Evolutionary conservation across 2,797 vertebrate genomes (phyloP).

Genomic region (Heliangelus exortis): DNA sequence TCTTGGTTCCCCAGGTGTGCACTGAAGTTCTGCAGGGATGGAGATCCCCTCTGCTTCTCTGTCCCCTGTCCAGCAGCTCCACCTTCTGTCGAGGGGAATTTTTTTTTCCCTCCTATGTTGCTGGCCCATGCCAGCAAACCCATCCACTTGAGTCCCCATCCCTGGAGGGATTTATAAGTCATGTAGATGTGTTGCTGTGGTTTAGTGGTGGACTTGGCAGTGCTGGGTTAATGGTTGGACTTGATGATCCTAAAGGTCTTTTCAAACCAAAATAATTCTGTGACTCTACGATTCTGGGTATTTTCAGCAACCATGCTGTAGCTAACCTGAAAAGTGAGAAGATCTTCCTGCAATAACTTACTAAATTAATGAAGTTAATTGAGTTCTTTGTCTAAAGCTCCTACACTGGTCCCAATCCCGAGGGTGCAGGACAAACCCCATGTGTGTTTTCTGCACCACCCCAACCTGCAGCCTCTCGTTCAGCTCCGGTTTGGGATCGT

Average conservation of each 20-base stretch:
- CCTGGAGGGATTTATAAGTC: too few species aligned
- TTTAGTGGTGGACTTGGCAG: too few species aligned
- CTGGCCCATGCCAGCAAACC: neutral
- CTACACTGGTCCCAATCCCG: accelerated
- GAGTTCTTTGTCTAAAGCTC: neutral
- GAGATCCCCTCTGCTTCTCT: neutral
- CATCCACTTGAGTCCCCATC: neutral
- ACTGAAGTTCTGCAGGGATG: neutral
- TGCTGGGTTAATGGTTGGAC: too few species aligned
- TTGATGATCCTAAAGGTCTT: too few species aligned
- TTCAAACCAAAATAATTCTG: too few species aligned
- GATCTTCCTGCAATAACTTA: neutral
- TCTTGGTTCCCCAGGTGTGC: neutral
- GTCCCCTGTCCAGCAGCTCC: neutral
- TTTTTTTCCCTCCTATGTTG: neutral
- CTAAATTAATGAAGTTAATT: too few species aligned
- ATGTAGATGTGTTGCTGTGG: too few species aligned
- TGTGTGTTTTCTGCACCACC: accelerated
- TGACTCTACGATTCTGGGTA: neutral
- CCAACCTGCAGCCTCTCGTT: neutral
- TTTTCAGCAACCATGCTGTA: neutral
- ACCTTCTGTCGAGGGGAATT: accelerated
- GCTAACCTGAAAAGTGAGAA: neutral
- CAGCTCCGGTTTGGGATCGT: neutral
- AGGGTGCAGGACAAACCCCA: neutral